phyloP scores from a whole-genome alignment of 2,888 invertebrate species.

The Lasioglossum villosulum region DNA sequence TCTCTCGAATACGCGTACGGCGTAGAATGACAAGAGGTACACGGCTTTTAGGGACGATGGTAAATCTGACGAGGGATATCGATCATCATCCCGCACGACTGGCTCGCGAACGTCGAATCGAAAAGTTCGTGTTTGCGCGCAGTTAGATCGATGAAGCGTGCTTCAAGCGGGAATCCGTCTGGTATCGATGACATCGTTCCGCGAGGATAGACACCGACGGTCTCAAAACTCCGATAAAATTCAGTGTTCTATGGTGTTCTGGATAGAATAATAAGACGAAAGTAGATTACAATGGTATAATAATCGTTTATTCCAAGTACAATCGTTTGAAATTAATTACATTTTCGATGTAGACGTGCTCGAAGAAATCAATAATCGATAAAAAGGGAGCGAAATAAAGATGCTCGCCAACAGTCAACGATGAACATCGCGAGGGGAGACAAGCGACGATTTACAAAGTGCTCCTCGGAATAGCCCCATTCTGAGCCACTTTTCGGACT shows the following conservation, averaged over 20 bases:
- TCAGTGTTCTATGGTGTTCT: background rate
- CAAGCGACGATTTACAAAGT: background rate
- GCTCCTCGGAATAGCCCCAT: background rate
- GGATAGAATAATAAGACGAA: background rate
- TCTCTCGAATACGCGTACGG: background rate
- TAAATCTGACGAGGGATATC: slow-evolving; percentile 58
- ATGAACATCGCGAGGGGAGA: background rate
- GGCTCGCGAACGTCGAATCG: slow-evolving; percentile 39
- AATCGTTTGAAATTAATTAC: background rate
- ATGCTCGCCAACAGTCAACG: background rate
- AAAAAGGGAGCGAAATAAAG: background rate
- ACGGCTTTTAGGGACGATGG: slow-evolving; percentile 52
- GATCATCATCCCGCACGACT: slow-evolving; percentile 50
- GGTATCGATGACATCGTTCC: slow-evolving; percentile 3
- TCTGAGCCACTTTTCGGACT: background rate
- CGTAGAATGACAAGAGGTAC: slow-evolving; percentile 45
- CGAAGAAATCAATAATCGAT: background rate
- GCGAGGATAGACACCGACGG: background rate
- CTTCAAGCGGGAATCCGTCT: background rate
- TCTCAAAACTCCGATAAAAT: background rate
- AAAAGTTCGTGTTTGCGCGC: slow-evolving; percentile 42
- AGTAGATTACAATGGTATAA: background rate
- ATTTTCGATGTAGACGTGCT: background rate
- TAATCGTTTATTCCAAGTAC: background rate
- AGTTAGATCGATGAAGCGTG: slow-evolving; percentile 40